phyloP scores from a whole-genome alignment of 2,797 vertebrate species.

The Artibeus jamaicensis region DNA sequence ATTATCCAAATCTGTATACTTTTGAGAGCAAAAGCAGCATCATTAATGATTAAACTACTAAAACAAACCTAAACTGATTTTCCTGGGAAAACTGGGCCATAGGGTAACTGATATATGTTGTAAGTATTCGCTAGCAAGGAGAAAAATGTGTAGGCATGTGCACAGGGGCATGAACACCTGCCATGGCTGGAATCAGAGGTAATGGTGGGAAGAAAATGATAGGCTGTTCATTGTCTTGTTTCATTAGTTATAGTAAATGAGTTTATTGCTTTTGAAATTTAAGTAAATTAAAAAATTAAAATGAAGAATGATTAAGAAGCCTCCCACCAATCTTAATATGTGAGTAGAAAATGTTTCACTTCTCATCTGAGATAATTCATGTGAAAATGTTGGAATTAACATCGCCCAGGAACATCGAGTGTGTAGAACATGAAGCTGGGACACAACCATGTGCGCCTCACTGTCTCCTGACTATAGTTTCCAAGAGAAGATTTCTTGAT shows the following conservation, averaged over 20 bases:
- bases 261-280: slow-evolving; percentile 18
- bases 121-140: background rate
- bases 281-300: slow-evolving; percentile 13
- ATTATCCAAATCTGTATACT: background rate
- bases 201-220: background rate
- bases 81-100: background rate
- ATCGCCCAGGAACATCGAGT: background rate
- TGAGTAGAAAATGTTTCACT: background rate
- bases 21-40: background rate
- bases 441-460: background rate
- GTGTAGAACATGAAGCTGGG: background rate
- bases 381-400: background rate
- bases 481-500: background rate
- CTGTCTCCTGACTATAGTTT: background rate
- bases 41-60: background rate
- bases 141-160: background rate
- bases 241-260: background rate
- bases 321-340: background rate
- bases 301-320: background rate
- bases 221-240: background rate
- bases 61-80: background rate
- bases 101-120: background rate
- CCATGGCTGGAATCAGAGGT: background rate
- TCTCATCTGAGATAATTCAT: background rate
- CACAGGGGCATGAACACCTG: background rate